Percentiles rank a stretch among this genome's conserved stretches.
Conservation (phyloP, 1,140 invertebrate genomes). For the Drosophila takahashii region DNA sequence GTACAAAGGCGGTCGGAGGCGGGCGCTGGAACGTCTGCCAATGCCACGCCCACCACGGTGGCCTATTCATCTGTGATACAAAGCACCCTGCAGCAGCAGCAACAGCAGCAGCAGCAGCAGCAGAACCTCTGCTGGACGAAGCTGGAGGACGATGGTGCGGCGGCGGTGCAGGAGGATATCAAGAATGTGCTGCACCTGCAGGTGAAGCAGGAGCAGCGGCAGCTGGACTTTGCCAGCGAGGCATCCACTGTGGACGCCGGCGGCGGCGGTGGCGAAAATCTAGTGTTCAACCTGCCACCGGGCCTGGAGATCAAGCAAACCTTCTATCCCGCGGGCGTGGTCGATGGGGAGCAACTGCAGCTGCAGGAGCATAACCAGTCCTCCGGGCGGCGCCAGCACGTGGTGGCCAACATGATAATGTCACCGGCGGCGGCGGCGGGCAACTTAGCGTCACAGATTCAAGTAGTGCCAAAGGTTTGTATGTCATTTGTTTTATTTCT, state of each 20-base stretch:
- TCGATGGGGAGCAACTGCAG: constrained; percentile 58
- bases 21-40: constrained; percentile 78
- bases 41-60: constrained; percentile 64
- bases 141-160: constrained; percentile 40
- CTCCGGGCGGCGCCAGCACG: constrained; percentile 69
- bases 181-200: constrained; percentile 81
- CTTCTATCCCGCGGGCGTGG: constrained; percentile 60
- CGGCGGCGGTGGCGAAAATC: constrained; percentile 61
- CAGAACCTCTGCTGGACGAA: constrained; percentile 75
- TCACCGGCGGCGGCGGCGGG: constrained; percentile 65
- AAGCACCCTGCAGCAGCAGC: constrained; percentile 77
- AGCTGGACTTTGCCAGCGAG: constrained; percentile 68
- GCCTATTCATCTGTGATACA: constrained; percentile 85
- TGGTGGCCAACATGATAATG: constrained; percentile 83
- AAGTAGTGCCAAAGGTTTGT: constrained; percentile 84
- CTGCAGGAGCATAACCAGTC: constrained; percentile 49
- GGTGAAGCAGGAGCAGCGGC: constrained; percentile 79
- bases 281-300: constrained; percentile 80
- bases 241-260: constrained; percentile 32
- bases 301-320: constrained; percentile 82
- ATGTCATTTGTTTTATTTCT: constrained; percentile 73
- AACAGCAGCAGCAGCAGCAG: constrained; percentile 55
- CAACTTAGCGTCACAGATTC: constrained; percentile 84
- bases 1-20: constrained; percentile 67
- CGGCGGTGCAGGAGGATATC: constrained; percentile 61